Evolutionary conservation across 23 tunicate species (phyloP), one percentile per base, ranked within the genome.

Genomic region (Ascidia mentula): DNA sequence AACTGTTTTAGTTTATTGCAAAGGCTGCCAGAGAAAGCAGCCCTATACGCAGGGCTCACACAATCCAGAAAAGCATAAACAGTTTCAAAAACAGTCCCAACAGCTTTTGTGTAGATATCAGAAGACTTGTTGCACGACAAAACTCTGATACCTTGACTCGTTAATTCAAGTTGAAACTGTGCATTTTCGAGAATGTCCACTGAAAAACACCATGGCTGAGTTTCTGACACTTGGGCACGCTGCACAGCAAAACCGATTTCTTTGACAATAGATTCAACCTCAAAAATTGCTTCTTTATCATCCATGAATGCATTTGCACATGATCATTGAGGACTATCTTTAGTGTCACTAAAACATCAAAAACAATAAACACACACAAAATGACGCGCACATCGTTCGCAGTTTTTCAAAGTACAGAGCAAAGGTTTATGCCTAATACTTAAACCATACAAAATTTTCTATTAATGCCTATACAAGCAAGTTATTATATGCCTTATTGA

Each of bases 11-110:
- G 65, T 76, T 81, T 75, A 45, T 69, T 26, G 0, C 71, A 8
- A 5, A 88, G 34, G 37, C 42, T 60, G 26, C n/a, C 30, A 22
- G 91, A 82, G 81, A 88, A 88, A 34, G 69, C 26, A 32, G 22
- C 36, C 22, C 94, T 72, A 75, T 81, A 91, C 20, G 37, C 37
- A 3, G 86, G 86, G 40, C 97, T 91, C 0, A 88, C 90, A 32
- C 40, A 71, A 70, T 82, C 80, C 46, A 91, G 61, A 82, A 91
- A 91, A 33, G 90, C 72, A 72, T 91, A 86, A 72, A 91, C 78
- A 2, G 84, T 76, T 75, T 91, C 97, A 73, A 85, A 91, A 42
- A 72, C 36, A 37, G 72, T 12, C 46, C 90, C 90, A 65, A 38
- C 37, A 46, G 39, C 76, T 45, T 34, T 69, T 61, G 17, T n/a